Conservation (phyloP, 2,888 invertebrate genomes). For the Drosophila acutilabella region DNA sequence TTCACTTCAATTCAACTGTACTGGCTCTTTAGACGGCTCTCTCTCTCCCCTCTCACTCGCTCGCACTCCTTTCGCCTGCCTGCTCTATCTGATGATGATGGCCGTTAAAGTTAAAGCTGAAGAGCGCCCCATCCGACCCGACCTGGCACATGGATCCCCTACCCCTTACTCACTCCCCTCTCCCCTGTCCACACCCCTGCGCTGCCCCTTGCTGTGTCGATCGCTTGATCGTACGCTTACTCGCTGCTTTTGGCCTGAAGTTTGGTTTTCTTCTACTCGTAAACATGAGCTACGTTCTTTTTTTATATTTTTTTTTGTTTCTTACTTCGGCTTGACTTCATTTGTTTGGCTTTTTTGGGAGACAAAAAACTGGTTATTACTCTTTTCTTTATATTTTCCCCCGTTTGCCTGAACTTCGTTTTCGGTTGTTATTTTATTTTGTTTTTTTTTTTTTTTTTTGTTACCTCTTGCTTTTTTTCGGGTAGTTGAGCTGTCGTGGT, state of each 20-base stretch:
- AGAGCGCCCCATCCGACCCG: slow-evolving; percentile 71
- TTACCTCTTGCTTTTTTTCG: slow-evolving; percentile 47
- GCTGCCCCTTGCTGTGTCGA: slow-evolving; percentile 26
- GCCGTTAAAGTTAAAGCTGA: slow-evolving; percentile 75
- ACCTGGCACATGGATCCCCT: slow-evolving; percentile 51
- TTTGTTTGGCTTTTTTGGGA: slow-evolving; percentile 82
- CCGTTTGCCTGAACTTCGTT: slow-evolving; percentile 60
- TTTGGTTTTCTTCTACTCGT: slow-evolving; percentile 67
- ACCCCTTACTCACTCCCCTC: not conserved
- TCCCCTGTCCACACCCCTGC: not conserved
- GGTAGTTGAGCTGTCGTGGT: slow-evolving; percentile 66
- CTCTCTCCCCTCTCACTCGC: slow-evolving; percentile 26
- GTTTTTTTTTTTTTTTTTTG: slow-evolving; percentile 41
- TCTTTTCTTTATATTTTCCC: slow-evolving; percentile 68
- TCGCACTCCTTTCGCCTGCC: slow-evolving; percentile 33
- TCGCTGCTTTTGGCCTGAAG: slow-evolving; percentile 52
- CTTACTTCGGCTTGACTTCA: slow-evolving; percentile 65
- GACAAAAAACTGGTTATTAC: slow-evolving; percentile 83
- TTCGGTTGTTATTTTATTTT: slow-evolving; percentile 56
- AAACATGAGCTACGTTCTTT: slow-evolving; percentile 77
- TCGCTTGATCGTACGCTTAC: slow-evolving; percentile 49
- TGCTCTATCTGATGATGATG: slow-evolving; percentile 78
- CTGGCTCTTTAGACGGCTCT: slow-evolving; percentile 41
- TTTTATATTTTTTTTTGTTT: slow-evolving; percentile 44
- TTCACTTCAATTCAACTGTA: slow-evolving; percentile 74